Base-by-base conservation (phyloP, 1,140 invertebrate genomes). In the Trinorchestia longiramus region DNA sequence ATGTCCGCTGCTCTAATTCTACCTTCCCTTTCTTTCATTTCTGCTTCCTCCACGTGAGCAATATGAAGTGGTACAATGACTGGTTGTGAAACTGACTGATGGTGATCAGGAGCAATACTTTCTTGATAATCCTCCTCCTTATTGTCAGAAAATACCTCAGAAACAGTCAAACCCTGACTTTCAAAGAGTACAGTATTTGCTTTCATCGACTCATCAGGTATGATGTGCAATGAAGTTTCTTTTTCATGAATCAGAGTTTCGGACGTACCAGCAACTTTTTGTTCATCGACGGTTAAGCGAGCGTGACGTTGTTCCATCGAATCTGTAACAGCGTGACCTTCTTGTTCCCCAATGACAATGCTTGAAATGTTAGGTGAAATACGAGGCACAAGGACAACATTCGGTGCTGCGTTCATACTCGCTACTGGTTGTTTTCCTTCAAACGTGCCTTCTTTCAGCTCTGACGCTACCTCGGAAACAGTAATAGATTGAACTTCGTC, bases 11-110 rank as follows among this genome's bases (percentile, higher is more conserved):
- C 19, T 47, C 94, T 95, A 57, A 96, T 87, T 42, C 19, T 95
- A 88, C 96, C 96, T 43, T 96, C 96, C 87, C 96, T 95, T 53
- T 96, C 96, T 45, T 94, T 96, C 95, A 96, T 77, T n/a, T 96
- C 96, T 43, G 96, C 95, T 95, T 96, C 96, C 57, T 62, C 91
- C 87, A 96, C 94, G 87, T 96, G 95, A 45, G 96, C 96, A 77
- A 96, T 95, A 87, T 96, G 96, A 53, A 96, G 90, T 45, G 92
- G 92, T 40, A 94, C 44, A 47, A 94, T 94, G 43, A 94, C 92
- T 45, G 92, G 44, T 45, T 94, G 3, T 40, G 36, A 94, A 42
- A n/a, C 44, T 40, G 92, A 47, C n/a, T 94, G 43, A 45, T 94
- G 92, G 1, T 94, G 41, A 44, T 45, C 43, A 45, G 92, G 92